Percentiles rank a stretch among this genome's conserved stretches.
phyloP scores from a whole-genome alignment of 2,797 vertebrate genomes.

The Platyrinchus mystaceus region DNA sequence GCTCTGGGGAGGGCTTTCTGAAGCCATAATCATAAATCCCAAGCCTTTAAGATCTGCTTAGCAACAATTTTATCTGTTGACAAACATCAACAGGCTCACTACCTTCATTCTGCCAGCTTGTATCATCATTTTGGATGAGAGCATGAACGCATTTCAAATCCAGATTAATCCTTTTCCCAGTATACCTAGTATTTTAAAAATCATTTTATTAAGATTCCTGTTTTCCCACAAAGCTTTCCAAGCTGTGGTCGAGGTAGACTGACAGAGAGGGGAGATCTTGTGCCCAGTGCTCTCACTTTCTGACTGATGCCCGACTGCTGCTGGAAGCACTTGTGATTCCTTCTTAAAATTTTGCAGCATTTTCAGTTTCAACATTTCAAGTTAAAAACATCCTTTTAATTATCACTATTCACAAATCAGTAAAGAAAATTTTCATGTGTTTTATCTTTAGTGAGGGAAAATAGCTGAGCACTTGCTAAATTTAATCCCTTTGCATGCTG shows the following conservation, averaged over 20 bases:
- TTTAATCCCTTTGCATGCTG: background rate
- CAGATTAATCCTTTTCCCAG: background rate
- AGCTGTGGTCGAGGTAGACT: background rate
- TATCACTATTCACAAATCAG: background rate
- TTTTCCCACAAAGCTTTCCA: background rate
- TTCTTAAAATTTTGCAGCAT: background rate
- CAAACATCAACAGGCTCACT: background rate
- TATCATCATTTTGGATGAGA: background rate
- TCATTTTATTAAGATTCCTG: background rate
- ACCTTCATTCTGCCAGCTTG: background rate
- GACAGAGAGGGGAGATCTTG: background rate
- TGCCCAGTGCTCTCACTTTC: background rate
- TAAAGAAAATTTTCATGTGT: constrained; percentile 7
- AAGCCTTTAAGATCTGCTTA: background rate
- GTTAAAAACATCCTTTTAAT: background rate
- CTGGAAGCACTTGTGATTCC: background rate
- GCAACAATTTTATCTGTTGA: constrained; percentile 14
- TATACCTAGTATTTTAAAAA: background rate
- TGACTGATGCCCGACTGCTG: background rate
- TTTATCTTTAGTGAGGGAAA: constrained; percentile 16
- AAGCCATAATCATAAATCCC: background rate
- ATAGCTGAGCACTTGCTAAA: constrained; percentile 3
- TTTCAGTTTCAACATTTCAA: background rate
- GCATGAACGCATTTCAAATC: background rate
- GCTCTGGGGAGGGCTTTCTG: background rate